Conservation (phyloP, 2,113 vertebrate genomes). For the Mustelus asterias region DNA sequence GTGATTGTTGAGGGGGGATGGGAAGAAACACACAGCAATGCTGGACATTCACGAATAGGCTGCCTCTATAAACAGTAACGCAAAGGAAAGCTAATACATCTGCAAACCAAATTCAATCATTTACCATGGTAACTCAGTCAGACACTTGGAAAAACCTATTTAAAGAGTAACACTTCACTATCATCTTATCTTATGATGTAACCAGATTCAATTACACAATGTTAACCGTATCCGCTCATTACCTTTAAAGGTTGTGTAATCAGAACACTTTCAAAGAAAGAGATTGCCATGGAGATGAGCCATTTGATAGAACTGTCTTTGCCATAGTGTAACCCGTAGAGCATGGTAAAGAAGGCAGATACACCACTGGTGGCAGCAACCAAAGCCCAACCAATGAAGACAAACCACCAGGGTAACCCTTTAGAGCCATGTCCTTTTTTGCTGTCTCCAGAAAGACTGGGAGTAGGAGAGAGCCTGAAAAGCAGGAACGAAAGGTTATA, state of each 20-base stretch:
- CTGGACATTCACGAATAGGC: neutral
- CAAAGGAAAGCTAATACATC: neutral
- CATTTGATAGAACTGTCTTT: conserved; percentile 80
- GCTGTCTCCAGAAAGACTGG: conserved; percentile 47
- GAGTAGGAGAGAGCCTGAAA: conserved; percentile 47
- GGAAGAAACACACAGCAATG: neutral
- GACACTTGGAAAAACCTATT: neutral
- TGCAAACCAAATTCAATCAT: neutral
- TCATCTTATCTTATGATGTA: neutral
- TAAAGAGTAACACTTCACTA: neutral
- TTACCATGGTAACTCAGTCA: neutral
- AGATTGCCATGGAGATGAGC: conserved; percentile 85
- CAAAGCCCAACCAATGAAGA: conserved; percentile 80
- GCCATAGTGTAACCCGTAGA: conserved; percentile 83
- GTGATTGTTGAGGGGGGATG: neutral
- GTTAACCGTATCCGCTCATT: conserved; percentile 38
- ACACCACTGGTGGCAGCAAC: conserved; percentile 71
- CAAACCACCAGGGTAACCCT: conserved; percentile 88
- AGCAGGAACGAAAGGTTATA: neutral
- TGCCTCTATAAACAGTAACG: neutral
- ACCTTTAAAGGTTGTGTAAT: conserved; percentile 92
- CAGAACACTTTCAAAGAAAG: conserved; percentile 87
- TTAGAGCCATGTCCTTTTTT: conserved; percentile 51
- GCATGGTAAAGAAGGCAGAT: conserved; percentile 85
- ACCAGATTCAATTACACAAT: neutral